phyloP scores from a whole-genome alignment of 35 echinoderm and acorn worm species.

The Ophiothrix spiculata region DNA sequence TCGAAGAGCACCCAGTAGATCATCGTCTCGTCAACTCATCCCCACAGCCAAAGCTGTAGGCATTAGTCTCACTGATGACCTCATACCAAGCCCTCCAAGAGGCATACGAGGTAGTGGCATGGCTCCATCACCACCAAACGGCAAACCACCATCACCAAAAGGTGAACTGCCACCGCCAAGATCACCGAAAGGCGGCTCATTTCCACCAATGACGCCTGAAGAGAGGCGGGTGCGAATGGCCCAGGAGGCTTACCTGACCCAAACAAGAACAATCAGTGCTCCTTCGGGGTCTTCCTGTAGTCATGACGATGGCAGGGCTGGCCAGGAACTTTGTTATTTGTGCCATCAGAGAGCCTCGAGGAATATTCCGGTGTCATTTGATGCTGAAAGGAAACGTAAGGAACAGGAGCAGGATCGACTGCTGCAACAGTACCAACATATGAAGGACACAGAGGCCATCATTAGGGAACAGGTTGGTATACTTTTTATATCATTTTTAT shows the following conservation, averaged over 20 bases:
- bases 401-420: constrained; percentile 93
- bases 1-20: constrained; percentile 10
- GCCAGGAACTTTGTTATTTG: constrained; percentile 92
- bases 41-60: constrained; percentile 70
- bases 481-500: neutral
- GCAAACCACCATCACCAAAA: constrained; percentile 60
- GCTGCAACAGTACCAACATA: constrained; percentile 82
- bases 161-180: constrained; percentile 38
- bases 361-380: constrained; percentile 88
- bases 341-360: constrained; percentile 92
- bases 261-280: neutral
- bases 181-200: constrained; percentile 33
- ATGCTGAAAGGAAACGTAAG: constrained; percentile 67
- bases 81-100: constrained; percentile 53
- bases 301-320: constrained; percentile 43
- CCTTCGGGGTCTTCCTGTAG: constrained; percentile 43
- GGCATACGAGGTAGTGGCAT: constrained; percentile 63
- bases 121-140: constrained; percentile 74
- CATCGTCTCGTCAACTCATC: constrained; percentile 55
- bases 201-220: constrained; percentile 40
- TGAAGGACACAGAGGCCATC: constrained; percentile 97
- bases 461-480: constrained; percentile 74
- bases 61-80: constrained; percentile 64
- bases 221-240: constrained; percentile 28
- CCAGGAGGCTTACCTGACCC: neutral